Conservation (phyloP, 2,113 vertebrate genomes). For the Pseudonaja textilis region DNA sequence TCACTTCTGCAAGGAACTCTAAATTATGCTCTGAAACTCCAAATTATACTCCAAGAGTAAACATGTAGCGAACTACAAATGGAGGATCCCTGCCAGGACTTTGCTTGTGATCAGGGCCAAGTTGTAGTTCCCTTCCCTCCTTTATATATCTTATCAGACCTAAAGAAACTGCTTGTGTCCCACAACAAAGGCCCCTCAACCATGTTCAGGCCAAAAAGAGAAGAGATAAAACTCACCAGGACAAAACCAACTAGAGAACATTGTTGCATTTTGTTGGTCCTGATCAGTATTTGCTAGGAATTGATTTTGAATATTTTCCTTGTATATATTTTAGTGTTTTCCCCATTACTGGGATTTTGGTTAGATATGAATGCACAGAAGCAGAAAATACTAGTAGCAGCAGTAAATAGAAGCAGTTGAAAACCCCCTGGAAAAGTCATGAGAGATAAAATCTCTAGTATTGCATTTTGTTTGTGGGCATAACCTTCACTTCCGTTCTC, state of each 20-base stretch:
- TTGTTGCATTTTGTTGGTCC: neutral
- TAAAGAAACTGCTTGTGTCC: neutral
- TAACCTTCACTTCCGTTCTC: neutral
- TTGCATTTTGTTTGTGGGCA: neutral
- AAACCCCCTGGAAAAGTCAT: neutral
- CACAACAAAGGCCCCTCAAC: neutral
- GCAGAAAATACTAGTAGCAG: neutral
- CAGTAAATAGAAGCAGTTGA: neutral
- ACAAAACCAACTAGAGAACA: neutral
- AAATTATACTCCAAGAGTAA: neutral
- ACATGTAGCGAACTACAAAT: neutral
- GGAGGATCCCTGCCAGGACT: neutral
- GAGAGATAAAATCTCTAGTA: neutral
- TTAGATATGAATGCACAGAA: neutral
- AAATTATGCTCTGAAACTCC: neutral
- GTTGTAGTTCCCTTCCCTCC: neutral
- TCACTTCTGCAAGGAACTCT: neutral
- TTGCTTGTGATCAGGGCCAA: neutral
- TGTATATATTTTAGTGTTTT: neutral
- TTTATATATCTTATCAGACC: neutral
- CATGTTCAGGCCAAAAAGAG: neutral
- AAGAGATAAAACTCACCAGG: neutral
- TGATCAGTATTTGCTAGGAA: neutral
- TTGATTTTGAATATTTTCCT: neutral
- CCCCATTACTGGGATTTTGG: neutral